Evolutionary conservation across 2,888 invertebrate species (phyloP).

Genomic region (Lissocephala sabroskyi): DNA sequence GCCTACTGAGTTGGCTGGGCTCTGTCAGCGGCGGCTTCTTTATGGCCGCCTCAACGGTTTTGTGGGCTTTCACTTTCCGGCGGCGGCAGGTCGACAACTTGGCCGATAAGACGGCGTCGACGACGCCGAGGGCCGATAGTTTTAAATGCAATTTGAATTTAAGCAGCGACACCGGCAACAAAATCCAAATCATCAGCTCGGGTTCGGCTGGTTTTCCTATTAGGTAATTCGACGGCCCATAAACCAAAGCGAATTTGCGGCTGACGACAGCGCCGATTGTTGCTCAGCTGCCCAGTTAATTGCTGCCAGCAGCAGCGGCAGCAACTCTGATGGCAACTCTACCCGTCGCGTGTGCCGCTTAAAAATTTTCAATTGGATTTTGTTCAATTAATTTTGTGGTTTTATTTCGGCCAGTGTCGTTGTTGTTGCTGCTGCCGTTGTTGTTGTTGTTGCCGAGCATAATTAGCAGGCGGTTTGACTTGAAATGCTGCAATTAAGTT

Average conservation of each 20-base stretch:
- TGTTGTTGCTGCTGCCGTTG: neutral
- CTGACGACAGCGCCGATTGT: neutral
- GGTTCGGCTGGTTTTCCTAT: too few relatives aligned
- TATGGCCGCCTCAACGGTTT: neutral
- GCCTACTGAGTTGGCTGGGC: neutral
- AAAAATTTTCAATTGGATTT: conserved; percentile 6
- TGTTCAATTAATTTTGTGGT: conserved; percentile 8
- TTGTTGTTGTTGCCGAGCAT: neutral
- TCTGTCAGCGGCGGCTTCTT: neutral
- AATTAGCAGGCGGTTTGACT: conserved; percentile 9
- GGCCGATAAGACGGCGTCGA: neutral
- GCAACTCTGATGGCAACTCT: neutral
- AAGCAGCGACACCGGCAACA: neutral
- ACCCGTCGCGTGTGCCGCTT: conserved; percentile 1
- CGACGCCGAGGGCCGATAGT: neutral
- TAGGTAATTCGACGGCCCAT: neutral
- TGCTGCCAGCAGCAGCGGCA: neutral
- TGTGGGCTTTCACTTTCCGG: conserved; percentile 13
- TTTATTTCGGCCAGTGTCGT: neutral
- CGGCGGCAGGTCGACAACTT: neutral
- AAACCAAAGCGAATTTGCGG: neutral
- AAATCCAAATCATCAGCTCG: neutral
- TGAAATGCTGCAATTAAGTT: conserved; percentile 8
- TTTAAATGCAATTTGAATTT: neutral
- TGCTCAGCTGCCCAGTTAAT: too few relatives aligned